A percentile compares a stretch with the other conserved stretches of the same genome.
These are phyloP conservation scores for Phylloscopus trochilus DNA, from an alignment of 2,113 vertebrate species.

Conservation along the genomic window DNA sequence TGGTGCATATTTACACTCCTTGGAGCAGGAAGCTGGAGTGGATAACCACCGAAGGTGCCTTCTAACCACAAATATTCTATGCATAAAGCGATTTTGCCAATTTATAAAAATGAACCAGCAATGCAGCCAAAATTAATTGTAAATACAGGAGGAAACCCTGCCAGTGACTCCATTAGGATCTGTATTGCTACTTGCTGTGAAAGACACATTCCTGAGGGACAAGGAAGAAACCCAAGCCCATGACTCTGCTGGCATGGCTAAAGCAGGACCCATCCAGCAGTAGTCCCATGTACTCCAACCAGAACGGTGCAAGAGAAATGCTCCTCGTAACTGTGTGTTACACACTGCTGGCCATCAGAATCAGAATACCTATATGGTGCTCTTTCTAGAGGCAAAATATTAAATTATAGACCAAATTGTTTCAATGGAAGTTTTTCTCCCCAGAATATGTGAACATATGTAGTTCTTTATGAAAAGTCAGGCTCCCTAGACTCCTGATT, in stretches of 20 bases:
- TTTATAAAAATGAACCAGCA: not conserved
- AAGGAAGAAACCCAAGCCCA: not conserved
- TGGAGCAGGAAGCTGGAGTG: not conserved
- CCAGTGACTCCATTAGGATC: not conserved
- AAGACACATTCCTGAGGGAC: not conserved
- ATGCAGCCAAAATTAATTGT: not conserved
- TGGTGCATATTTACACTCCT: not conserved
- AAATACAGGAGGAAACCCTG: not conserved
- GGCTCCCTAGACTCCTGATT: not conserved
- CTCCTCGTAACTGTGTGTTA: not conserved
- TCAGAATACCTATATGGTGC: not conserved
- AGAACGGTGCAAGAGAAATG: not conserved
- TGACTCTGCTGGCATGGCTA: not conserved
- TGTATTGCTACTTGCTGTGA: not conserved
- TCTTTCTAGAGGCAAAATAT: not conserved
- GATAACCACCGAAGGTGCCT: not conserved
- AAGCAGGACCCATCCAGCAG: not conserved
- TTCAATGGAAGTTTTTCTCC: not conserved
- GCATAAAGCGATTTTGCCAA: not conserved
- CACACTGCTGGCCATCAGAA: not conserved
- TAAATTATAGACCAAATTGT: not conserved
- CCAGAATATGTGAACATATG: not conserved
- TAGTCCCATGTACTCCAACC: not conserved
- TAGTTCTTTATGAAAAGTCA: not conserved
- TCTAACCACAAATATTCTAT: not conserved